Base-by-base conservation (phyloP, 1,140 invertebrate genomes). In the Eupristina koningsbergeri region DNA sequence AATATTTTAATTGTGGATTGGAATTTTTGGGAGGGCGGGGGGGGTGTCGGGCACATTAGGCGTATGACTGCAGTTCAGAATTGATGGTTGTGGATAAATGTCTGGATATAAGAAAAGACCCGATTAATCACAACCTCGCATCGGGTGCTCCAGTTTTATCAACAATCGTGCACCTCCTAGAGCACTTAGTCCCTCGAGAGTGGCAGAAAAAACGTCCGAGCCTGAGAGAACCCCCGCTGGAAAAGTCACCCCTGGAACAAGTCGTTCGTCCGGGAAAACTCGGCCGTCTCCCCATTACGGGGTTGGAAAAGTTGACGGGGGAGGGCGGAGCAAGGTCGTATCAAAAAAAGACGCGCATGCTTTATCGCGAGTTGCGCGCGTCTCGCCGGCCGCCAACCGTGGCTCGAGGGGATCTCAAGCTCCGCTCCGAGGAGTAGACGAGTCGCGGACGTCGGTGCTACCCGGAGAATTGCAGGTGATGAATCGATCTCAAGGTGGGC, bases 281-380 rank as follows among this genome's bases (percentile, higher is more conserved):
- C 26, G 53, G 22, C 9, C 22, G 3, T 26, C 17, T 9, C 50
- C 19, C 50, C 11, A 26, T 13, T 58, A 3, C 22, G 19, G 1
- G 53, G 53, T 7, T 17, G 22, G 71, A 39, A n/a, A 5, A 26
- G 39, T 13, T 22, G 34, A 45, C 45, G 0, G 71, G 13, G n/a
- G 29, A 36, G 45, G 71, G 45, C 26, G 69, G 34, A 2, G 58
- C n/a, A 71, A 61, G 47, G 50, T 77, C 34, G 75, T n/a, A 31
- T 2, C 31, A 31, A 45, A 53, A 41, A 71, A 34, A 47, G 45
- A 34, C 75, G 75, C 75, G 75, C 75, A 75, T 77, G 75, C 75
- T 53, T 77, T 50, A 53, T 29, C 47, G 34, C 75, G 34, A 53
- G 31, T 39, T 39, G 47, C 50, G 75, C 47, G 34, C 47, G 53